These are phyloP conservation scores for Lepidostoma basale DNA, from an alignment of 1,140 invertebrate genomes.

Conservation along the genomic window DNA sequence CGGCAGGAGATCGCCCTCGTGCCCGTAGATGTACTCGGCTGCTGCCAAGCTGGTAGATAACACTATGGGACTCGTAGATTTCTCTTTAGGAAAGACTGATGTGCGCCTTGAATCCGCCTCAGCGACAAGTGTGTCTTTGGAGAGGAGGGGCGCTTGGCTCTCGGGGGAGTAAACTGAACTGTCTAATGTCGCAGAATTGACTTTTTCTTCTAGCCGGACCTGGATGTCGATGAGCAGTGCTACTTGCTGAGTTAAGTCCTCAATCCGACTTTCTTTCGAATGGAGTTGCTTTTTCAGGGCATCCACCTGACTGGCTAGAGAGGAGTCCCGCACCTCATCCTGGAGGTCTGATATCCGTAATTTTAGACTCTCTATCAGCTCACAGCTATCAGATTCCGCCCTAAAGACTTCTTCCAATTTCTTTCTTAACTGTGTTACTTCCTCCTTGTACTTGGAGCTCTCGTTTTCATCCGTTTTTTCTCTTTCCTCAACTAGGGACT, in stretches of 20 bases:
- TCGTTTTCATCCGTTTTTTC: constrained; percentile 37
- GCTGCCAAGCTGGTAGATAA: constrained; percentile 44
- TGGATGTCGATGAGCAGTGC: constrained; percentile 24
- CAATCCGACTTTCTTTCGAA: constrained; percentile 25
- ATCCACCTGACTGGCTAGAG: constrained; percentile 16
- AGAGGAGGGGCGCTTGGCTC: too few relatives aligned
- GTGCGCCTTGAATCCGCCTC: neutral
- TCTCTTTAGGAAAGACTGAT: neutral
- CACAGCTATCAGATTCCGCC: constrained; percentile 29
- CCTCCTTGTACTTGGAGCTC: constrained; percentile 39
- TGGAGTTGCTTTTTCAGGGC: constrained; percentile 26
- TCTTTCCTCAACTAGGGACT: constrained; percentile 24
- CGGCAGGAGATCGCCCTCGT: constrained; percentile 3
- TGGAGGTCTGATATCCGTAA: constrained; percentile 26
- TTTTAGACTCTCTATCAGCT: constrained; percentile 34
- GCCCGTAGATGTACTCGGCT: constrained; percentile 30
- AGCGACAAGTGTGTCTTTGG: too few relatives aligned
- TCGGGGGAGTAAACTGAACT: neutral
- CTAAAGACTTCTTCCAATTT: constrained; percentile 24
- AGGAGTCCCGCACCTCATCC: constrained; percentile 34
- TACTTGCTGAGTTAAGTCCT: constrained; percentile 29
- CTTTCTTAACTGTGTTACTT: constrained; percentile 29
- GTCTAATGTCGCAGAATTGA: constrained; percentile 16
- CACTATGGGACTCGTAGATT: constrained; percentile 28
- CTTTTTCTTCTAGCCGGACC: constrained; percentile 36